phyloP scores from a whole-genome alignment of 2,113 vertebrate species.

The Pagrus major region DNA sequence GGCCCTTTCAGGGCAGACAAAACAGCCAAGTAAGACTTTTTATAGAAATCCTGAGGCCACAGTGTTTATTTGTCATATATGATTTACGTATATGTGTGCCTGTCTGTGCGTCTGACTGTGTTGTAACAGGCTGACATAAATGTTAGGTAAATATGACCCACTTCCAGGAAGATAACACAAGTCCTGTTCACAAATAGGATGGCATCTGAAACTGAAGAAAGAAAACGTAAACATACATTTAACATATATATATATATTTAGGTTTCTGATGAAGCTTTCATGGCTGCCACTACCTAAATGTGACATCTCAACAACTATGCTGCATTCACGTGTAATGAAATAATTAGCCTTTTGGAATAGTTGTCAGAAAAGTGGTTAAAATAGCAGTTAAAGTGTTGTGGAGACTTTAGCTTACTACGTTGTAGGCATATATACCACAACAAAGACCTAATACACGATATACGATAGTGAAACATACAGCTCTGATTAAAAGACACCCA shows the following conservation, averaged over 20 bases:
- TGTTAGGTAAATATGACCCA: neutral
- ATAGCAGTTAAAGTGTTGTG: neutral
- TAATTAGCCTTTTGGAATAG: neutral
- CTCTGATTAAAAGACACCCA: neutral
- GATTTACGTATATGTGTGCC: neutral
- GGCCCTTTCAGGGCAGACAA: neutral
- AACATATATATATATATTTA: neutral
- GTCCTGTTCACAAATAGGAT: neutral
- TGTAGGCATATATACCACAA: neutral
- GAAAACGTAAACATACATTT: neutral
- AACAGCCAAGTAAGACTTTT: too few species aligned
- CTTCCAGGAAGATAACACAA: neutral
- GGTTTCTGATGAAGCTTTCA: neutral
- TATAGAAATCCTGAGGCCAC: neutral
- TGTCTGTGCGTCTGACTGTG: neutral
- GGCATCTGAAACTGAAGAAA: neutral
- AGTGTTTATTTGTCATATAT: neutral
- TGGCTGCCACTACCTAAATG: neutral
- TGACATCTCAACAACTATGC: neutral
- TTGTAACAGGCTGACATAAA: neutral
- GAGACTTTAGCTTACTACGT: neutral
- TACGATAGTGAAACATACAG: neutral
- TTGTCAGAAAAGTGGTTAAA: neutral
- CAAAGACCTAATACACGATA: neutral
- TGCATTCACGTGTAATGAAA: neutral